Percentiles rank a stretch among this genome's conserved stretches.
phyloP scores from a whole-genome alignment of 2,797 vertebrate genomes.

The Argentina silus region DNA sequence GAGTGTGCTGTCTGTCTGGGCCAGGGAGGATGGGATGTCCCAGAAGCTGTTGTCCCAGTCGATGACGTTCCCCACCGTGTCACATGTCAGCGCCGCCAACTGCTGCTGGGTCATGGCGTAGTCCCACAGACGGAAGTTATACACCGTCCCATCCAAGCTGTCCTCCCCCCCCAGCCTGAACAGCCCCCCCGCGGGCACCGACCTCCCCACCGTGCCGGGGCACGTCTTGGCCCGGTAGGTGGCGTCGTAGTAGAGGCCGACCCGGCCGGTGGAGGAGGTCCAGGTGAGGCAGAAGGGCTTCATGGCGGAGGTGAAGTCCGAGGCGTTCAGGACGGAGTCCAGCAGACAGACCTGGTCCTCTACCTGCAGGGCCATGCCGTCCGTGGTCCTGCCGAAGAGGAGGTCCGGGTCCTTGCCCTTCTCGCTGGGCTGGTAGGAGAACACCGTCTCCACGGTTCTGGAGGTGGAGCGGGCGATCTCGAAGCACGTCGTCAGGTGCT shows the following conservation, averaged over 20 bases:
- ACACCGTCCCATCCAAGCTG: slow-evolving; percentile 85
- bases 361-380: slow-evolving; percentile 73
- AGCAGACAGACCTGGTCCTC: slow-evolving; percentile 75
- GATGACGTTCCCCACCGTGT: slow-evolving; percentile 82
- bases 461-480: slow-evolving; percentile 77
- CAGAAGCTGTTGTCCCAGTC: slow-evolving; percentile 95
- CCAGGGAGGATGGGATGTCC: slow-evolving; percentile 81
- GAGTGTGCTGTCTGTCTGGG: slow-evolving; percentile 87
- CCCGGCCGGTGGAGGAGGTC: slow-evolving; percentile 65
- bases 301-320: slow-evolving; percentile 79
- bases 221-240: slow-evolving; percentile 72
- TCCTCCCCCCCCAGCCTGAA: slow-evolving; percentile 79
- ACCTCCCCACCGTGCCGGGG: slow-evolving; percentile 48
- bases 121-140: slow-evolving; percentile 95
- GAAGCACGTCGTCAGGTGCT: slow-evolving; percentile 88
- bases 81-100: slow-evolving; percentile 84
- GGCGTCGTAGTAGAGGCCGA: slow-evolving; percentile 73
- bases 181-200: slow-evolving; percentile 74
- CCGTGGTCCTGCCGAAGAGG: slow-evolving; percentile 70
- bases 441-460: slow-evolving; percentile 77
- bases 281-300: slow-evolving; percentile 83
- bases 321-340: slow-evolving; percentile 58
- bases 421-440: slow-evolving; percentile 75
- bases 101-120: slow-evolving; percentile 77
- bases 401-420: slow-evolving; percentile 55